These are phyloP conservation scores for Oscheius sp. DNA, from an alignment of 2,888 invertebrate genomes.

Conservation along the genomic window DNA sequence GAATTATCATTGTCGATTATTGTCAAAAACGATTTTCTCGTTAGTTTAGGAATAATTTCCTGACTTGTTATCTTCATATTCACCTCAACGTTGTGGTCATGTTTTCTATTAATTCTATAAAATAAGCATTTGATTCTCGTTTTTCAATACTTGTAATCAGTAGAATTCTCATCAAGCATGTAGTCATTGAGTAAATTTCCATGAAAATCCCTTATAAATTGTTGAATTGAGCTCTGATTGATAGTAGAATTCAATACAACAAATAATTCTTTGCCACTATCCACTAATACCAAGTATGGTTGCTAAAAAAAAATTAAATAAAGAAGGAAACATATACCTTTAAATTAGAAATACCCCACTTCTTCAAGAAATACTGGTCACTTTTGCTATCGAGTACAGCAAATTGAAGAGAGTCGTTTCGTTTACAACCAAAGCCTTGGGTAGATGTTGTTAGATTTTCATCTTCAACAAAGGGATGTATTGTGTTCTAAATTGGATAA, in stretches of 20 bases:
- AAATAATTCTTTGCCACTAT: slow-evolving; percentile 14
- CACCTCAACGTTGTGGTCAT: neutral
- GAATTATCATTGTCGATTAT: slow-evolving; percentile 5
- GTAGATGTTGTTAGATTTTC: neutral
- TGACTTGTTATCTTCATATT: slow-evolving; percentile 1
- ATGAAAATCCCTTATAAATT: slow-evolving; percentile 17
- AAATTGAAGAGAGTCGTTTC: slow-evolving; percentile 24
- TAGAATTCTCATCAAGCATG: slow-evolving; percentile 13
- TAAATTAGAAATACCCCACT: slow-evolving; percentile 19
- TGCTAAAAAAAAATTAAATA: neutral
- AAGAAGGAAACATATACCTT: neutral
- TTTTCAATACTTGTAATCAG: neutral
- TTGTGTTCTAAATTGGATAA: neutral
- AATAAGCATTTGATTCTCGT: neutral
- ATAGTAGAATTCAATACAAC: slow-evolving; percentile 6
- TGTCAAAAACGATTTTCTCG: neutral
- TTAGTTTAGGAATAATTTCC: neutral
- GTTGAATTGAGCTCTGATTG: slow-evolving; percentile 1
- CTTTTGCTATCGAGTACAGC: slow-evolving; percentile 5
- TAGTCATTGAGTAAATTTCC: slow-evolving; percentile 3
- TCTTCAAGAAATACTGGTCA: neutral
- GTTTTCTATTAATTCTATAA: neutral
- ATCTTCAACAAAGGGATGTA: neutral
- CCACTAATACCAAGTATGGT: neutral
- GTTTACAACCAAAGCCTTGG: slow-evolving; percentile 9